phyloP scores from a whole-genome alignment of 2,113 vertebrate genomes.

The Ammodytes dubius region DNA sequence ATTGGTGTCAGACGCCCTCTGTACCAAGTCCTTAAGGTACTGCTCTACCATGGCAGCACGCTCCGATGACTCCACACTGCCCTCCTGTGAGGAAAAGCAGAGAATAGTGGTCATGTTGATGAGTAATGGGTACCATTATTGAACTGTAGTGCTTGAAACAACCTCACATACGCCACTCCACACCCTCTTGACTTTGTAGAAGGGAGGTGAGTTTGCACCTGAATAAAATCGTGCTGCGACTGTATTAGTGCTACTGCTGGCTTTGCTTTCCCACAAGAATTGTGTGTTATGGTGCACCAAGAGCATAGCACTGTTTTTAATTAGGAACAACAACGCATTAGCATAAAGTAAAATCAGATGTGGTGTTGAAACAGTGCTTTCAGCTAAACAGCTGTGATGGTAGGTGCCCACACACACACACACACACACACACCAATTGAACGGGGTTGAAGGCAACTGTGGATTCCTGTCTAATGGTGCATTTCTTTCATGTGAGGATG shows the following conservation, averaged over 20 bases:
- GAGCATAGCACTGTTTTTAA: neutral
- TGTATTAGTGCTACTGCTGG: conserved; percentile 1
- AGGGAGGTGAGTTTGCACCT: neutral
- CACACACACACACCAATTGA: neutral
- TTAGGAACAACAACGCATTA: conserved; percentile 1
- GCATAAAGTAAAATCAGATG: conserved; percentile 1
- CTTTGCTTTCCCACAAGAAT: too few species aligned
- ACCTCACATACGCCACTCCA: neutral
- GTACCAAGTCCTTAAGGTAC: conserved; percentile 89
- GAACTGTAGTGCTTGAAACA: neutral
- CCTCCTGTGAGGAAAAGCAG: conserved; percentile 74
- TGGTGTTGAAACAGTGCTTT: neutral
- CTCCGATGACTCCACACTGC: conserved; percentile 68
- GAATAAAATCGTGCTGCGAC: conserved; percentile 1
- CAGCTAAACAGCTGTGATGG: conserved; percentile 1
- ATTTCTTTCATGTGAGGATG: neutral
- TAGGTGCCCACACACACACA: neutral
- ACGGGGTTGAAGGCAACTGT: neutral
- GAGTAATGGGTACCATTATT: neutral
- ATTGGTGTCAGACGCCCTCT: conserved; percentile 90
- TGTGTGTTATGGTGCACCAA: neutral
- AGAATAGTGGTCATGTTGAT: neutral
- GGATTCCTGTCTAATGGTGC: neutral
- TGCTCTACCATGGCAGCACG: conserved; percentile 78
- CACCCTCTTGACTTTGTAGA: neutral